Evolutionary conservation across 2,797 vertebrate species (phyloP).

Genomic region (Danio albolineatus): DNA sequence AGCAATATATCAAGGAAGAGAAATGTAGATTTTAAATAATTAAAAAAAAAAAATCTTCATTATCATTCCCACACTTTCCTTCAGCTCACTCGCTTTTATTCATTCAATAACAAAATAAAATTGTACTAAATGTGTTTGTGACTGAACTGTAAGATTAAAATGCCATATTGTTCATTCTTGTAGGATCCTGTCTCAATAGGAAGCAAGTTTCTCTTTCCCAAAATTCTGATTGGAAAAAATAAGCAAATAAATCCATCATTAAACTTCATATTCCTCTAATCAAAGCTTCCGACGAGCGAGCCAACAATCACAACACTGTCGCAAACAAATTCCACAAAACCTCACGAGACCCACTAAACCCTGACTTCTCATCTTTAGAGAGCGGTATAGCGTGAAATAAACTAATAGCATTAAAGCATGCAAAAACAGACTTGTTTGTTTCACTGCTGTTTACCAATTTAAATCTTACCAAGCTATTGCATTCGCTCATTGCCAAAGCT

Average conservation of each 20-base stretch:
- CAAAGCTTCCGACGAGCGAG: background rate
- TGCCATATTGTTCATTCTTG: background rate
- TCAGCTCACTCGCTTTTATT: no score
- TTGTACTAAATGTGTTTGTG: no score
- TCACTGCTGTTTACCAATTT: background rate
- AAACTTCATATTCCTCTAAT: background rate
- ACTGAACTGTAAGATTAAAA: no score
- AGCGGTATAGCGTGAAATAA: constrained; percentile 3
- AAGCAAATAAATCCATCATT: background rate
- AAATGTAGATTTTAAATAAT: background rate
- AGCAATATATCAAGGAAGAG: no score
- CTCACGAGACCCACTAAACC: constrained; percentile 26
- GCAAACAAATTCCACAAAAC: constrained; percentile 19
- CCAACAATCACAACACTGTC: background rate
- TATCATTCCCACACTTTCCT: no score
- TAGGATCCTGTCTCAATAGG: background rate
- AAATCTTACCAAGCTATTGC: constrained; percentile 55
- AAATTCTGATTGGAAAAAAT: constrained; percentile 13
- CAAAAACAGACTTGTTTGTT: constrained; percentile 23
- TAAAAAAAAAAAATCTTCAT: no score
- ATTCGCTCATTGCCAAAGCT: constrained; percentile 23
- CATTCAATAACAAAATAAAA: background rate
- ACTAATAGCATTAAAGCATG: constrained; percentile 22
- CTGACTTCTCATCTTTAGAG: background rate
- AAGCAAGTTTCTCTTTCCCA: background rate